These are phyloP conservation scores for Agrotis puta DNA, from an alignment of 2,888 invertebrate genomes.

Conservation along the genomic window DNA sequence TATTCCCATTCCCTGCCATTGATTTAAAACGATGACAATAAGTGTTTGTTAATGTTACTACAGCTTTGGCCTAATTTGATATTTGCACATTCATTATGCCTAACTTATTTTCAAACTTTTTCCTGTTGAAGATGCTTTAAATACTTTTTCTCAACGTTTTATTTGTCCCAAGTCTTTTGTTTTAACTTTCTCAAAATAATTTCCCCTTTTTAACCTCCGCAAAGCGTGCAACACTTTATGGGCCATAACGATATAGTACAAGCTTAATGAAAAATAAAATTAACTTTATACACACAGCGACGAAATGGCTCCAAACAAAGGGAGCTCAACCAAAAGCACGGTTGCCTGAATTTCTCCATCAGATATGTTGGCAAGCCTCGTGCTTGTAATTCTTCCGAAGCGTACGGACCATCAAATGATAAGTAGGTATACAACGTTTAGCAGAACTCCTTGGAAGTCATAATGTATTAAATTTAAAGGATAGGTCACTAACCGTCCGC, in stretches of 20 bases:
- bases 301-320: constrained; percentile 52
- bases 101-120: not conserved
- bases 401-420: constrained; percentile 21
- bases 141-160: not conserved
- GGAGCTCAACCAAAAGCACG: constrained; percentile 38
- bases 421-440: constrained; percentile 10
- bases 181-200: constrained; percentile 32
- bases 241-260: constrained; percentile 59
- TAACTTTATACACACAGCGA: constrained; percentile 24
- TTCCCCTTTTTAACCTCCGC: constrained; percentile 42
- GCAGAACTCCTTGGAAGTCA: not conserved
- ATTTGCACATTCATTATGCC: not conserved
- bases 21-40: constrained; percentile 50
- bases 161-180: constrained; percentile 28
- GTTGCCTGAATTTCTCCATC: constrained; percentile 38
- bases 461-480: constrained; percentile 12
- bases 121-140: not conserved
- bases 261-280: constrained; percentile 46
- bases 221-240: constrained; percentile 58
- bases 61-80: not conserved
- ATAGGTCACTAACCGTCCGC: constrained; percentile 21
- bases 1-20: constrained; percentile 68
- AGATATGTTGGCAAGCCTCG: constrained; percentile 17
- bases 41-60: constrained; percentile 2
- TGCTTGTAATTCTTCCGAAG: constrained; percentile 27